Percentiles rank a stretch among this genome's conserved stretches.
Conservation (phyloP, 2,113 vertebrate species). For the Lophochroa leadbeateri region DNA sequence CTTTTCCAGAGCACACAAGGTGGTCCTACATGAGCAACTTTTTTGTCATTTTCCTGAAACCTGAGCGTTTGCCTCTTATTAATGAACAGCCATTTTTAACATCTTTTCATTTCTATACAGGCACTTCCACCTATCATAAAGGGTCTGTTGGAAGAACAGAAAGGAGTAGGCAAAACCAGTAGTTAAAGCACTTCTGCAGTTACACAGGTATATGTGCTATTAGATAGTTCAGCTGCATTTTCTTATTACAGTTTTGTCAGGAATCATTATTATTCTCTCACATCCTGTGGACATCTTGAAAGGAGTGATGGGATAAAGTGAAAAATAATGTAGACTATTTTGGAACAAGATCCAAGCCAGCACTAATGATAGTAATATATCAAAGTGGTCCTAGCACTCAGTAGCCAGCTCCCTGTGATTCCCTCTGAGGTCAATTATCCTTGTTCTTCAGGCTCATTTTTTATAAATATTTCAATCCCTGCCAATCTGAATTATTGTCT, state of each 20-base stretch:
- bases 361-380: constrained; percentile 60
- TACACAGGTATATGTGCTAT: not conserved
- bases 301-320: constrained; percentile 46
- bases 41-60: not conserved
- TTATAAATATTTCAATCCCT: constrained; percentile 64
- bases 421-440: constrained; percentile 62
- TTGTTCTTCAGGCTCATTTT: constrained; percentile 46
- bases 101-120: not conserved
- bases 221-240: constrained; percentile 9
- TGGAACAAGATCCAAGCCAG: constrained; percentile 51
- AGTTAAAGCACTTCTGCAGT: not conserved
- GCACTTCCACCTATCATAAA: not conserved
- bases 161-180: not conserved
- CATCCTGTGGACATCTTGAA: constrained; percentile 30
- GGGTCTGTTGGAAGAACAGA: not conserved
- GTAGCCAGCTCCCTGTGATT: constrained; percentile 45
- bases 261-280: constrained; percentile 38
- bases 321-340: constrained; percentile 66
- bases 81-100: not conserved
- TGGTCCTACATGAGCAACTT: rapidly evolving
- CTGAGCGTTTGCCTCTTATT: not conserved
- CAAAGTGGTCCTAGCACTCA: constrained; percentile 35
- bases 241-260: constrained; percentile 22
- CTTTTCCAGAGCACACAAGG: not conserved
- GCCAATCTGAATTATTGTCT: constrained; percentile 55